These are phyloP conservation scores for Intellagama lesueurii DNA, from an alignment of 2,797 vertebrate genomes.

Conservation along the genomic window DNA sequence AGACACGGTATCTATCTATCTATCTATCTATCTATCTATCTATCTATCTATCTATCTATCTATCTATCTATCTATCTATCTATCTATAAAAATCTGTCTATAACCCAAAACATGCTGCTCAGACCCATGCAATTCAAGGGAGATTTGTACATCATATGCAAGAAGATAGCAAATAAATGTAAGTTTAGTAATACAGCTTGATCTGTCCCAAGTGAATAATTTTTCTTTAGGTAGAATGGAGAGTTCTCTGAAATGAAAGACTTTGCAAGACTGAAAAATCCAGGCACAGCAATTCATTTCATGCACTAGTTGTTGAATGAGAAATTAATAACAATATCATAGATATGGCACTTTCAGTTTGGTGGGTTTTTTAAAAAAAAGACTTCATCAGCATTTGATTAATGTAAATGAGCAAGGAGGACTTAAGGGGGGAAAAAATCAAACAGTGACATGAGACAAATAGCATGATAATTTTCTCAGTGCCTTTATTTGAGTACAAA, in stretches of 20 bases:
- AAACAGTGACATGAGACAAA: slow-evolving; percentile 40
- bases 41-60: no score
- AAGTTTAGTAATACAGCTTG: slow-evolving; percentile 26
- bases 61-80: no score
- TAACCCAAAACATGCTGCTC: no score
- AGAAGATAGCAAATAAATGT: slow-evolving; percentile 32
- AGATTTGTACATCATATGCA: no score
- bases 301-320: slow-evolving; percentile 65
- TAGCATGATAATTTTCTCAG: slow-evolving; percentile 43
- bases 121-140: no score
- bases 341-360: slow-evolving; percentile 68
- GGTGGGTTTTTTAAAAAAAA: slow-evolving; percentile 33
- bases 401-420: slow-evolving; percentile 65
- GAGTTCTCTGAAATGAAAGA: slow-evolving; percentile 54
- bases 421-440: slow-evolving; percentile 32
- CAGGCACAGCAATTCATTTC: slow-evolving; percentile 64
- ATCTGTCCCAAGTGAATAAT: slow-evolving; percentile 17
- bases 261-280: slow-evolving; percentile 43
- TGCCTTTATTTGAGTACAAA: neutral
- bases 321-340: slow-evolving; percentile 74
- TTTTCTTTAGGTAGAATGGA: slow-evolving; percentile 39
- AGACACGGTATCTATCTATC: no score
- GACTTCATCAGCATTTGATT: slow-evolving; percentile 71
- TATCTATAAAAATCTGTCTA: no score
- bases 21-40: no score